Base-by-base conservation (phyloP, 2,888 invertebrate species). In the Sarcophaga caerulescens region DNA sequence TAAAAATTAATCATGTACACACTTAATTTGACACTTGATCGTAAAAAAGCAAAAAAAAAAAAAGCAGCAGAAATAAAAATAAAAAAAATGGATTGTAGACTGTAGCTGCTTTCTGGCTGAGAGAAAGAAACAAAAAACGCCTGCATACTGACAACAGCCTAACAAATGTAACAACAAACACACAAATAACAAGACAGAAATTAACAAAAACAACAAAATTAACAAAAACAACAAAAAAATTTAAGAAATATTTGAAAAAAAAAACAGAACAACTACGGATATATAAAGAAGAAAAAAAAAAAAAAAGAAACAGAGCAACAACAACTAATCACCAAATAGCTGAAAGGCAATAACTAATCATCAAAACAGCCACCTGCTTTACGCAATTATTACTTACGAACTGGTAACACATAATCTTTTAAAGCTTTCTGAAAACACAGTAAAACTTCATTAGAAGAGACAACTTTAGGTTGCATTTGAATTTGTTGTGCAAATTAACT, bases 321-420 rank as follows among this genome's bases (percentile, higher is more conserved):
- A 81, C 81, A 86, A 83, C 83, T 81, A 86, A 86, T 84, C 86
- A 86, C 84, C 81, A 77, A 84, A 86, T 84, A 78, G 86, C 86
- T 86, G 77, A 78, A 84, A 86, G 86, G 86, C 86, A 84, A 81
- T 83, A 86, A 84, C 86, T 86, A 84, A 86, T 84, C 86, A 86
- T 84, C 86, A 68, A 71, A 86, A 81, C 85, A 85, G 89, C 89
- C 89, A 89, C 89, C 89, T 89, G 89, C 89, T 88, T 89, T 89
- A 89, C 89, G 89, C 89, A 89, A 89, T 89, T 88, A 89, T 87
- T 87, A 86, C 89, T 88, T 85, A 52, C 17, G 52, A 12, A 17
- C 81, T 47, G 21, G 17, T 60, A 17, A 60, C 21, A 60, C 60
- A 60, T 21, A 60, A 21, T 60, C 70, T 76, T 68, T 76, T 65